These are phyloP conservation scores for Ricordea florida DNA, from an alignment of 92 coral and sea anemone genomes.

Conservation along the genomic window DNA sequence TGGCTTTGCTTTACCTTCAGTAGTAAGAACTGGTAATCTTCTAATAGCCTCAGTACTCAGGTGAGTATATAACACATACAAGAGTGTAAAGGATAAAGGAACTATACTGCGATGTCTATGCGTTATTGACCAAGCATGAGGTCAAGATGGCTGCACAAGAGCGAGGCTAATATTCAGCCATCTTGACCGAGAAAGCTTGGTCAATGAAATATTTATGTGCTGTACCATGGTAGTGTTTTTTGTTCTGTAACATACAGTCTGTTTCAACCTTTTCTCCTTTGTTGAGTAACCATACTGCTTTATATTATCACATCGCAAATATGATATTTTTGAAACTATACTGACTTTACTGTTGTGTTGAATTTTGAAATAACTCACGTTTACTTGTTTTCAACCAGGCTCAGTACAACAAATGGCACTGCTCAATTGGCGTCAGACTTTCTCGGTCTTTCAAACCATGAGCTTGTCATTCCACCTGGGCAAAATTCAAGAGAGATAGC, in stretches of 20 bases:
- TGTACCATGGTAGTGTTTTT: too few species aligned
- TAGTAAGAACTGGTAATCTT: not conserved
- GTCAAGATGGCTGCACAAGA: too few species aligned
- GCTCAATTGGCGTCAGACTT: not conserved
- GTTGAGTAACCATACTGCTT: too few species aligned
- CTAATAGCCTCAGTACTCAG: not conserved
- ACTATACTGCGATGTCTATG: not conserved
- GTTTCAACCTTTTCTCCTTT: too few species aligned
- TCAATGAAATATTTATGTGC: too few species aligned
- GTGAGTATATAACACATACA: too few species aligned
- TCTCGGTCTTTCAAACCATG: not conserved
- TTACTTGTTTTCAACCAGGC: not conserved
- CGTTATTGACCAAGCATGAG: not conserved
- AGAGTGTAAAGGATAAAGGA: too few species aligned
- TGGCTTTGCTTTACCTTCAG: not conserved
- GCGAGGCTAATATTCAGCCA: too few species aligned
- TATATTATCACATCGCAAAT: not conserved
- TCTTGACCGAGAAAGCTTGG: too few species aligned
- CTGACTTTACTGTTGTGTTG: not conserved
- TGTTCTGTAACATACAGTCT: too few species aligned
- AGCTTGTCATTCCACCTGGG: not conserved
- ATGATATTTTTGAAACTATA: not conserved
- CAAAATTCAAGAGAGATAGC: not conserved
- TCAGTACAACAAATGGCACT: not conserved
- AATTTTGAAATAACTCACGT: not conserved